Evolutionary conservation across 2,797 vertebrate genomes (phyloP).

Genomic region (Gastrophryne carolinensis): DNA sequence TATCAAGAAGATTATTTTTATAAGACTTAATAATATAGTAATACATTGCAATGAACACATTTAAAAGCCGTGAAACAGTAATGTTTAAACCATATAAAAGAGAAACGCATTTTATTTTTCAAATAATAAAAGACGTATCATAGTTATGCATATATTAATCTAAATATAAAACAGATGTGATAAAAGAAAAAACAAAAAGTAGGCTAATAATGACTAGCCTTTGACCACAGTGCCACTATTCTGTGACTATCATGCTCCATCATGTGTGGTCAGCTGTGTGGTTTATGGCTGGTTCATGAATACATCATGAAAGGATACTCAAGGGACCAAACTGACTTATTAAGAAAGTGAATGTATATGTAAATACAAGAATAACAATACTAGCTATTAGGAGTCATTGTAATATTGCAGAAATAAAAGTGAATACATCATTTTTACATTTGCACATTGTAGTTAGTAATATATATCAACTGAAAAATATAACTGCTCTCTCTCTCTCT

Average conservation of each 20-base stretch:
- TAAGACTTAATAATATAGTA: neutral
- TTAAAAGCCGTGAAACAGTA: neutral
- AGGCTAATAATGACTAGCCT: neutral
- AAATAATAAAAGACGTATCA: neutral
- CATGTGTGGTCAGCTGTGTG: neutral
- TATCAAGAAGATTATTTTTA: neutral
- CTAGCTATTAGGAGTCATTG: neutral
- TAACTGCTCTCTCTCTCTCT: too few species aligned
- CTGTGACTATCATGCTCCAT: constrained; percentile 3
- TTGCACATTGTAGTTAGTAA: too few species aligned
- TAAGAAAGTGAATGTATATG: neutral
- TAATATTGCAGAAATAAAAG: neutral
- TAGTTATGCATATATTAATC: neutral
- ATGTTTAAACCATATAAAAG: neutral
- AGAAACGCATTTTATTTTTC: neutral
- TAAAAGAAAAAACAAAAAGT: neutral
- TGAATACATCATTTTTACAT: too few species aligned
- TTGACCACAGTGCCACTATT: constrained; percentile 13
- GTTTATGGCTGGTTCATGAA: neutral
- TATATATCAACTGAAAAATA: too few species aligned
- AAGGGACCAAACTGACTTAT: neutral
- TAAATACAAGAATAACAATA: neutral
- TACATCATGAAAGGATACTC: neutral
- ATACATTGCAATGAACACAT: neutral
- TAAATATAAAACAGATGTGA: neutral